phyloP scores from a whole-genome alignment of 2,888 invertebrate species.

The Hemaris fuciformis region DNA sequence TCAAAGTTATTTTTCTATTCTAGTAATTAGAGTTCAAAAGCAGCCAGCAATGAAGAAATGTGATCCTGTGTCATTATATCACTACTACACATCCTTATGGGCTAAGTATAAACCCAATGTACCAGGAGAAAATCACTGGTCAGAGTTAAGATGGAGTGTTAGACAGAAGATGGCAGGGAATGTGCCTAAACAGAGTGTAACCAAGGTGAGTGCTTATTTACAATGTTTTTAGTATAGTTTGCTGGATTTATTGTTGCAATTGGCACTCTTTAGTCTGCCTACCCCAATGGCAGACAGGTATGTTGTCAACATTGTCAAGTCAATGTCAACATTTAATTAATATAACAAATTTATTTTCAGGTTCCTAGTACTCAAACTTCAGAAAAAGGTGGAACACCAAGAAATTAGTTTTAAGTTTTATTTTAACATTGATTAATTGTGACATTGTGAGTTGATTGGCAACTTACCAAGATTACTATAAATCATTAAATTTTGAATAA shows the following conservation, averaged over 20 bases:
- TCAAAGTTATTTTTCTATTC: conserved; percentile 27
- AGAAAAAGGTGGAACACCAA: background rate
- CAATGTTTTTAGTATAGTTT: background rate
- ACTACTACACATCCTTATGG: conserved; percentile 89
- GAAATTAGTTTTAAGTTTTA: background rate
- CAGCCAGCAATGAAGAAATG: conserved; percentile 72
- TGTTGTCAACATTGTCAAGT: too few species aligned
- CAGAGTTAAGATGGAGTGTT: conserved; percentile 85
- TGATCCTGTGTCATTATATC: conserved; percentile 89
- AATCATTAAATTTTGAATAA: background rate
- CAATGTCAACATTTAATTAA: background rate
- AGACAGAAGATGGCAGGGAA: conserved; percentile 85
- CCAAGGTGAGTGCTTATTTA: conserved; percentile 39
- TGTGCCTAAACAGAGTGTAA: conserved; percentile 33
- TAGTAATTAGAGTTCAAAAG: conserved; percentile 83
- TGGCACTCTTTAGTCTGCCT: too few species aligned
- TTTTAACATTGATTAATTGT: background rate
- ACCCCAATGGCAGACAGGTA: too few species aligned
- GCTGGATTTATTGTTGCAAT: too few species aligned
- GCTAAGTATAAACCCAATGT: conserved; percentile 85
- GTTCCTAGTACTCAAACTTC: background rate
- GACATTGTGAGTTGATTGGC: background rate
- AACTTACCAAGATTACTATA: background rate
- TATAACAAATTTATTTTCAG: background rate
- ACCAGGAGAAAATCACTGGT: conserved; percentile 87